phyloP scores from a whole-genome alignment of 2,888 invertebrate species.

The Odontocolon sp. region DNA sequence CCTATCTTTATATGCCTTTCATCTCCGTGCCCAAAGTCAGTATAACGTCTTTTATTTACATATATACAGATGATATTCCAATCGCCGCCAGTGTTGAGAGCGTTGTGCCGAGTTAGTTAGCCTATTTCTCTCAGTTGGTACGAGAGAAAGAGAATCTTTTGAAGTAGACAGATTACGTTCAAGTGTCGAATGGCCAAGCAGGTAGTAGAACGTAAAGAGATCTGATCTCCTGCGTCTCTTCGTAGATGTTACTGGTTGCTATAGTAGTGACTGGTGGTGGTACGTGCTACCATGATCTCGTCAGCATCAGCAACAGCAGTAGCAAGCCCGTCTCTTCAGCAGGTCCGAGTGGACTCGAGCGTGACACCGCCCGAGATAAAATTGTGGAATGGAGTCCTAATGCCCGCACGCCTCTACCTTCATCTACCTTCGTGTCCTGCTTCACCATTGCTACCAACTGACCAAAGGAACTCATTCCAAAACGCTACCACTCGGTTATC shows the following conservation, averaged over 20 bases:
- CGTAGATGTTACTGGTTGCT: slow-evolving; percentile 36
- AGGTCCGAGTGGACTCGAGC: slow-evolving; percentile 59
- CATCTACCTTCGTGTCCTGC: slow-evolving; percentile 15
- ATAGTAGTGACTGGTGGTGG: slow-evolving; percentile 9
- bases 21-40: slow-evolving; percentile 2
- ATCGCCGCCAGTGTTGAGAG: slow-evolving; percentile 47
- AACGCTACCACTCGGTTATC: slow-evolving; percentile 34
- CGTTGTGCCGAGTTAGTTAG: slow-evolving; percentile 53
- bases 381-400: slow-evolving; percentile 60
- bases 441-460: background rate
- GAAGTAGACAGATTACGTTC: slow-evolving; percentile 33
- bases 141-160: slow-evolving; percentile 44
- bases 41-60: slow-evolving; percentile 8
- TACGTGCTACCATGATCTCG: slow-evolving; percentile 40
- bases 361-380: slow-evolving; percentile 64
- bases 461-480: slow-evolving; percentile 29
- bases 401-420: slow-evolving; percentile 40
- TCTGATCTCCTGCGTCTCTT: slow-evolving; percentile 50
- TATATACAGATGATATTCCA: slow-evolving; percentile 53
- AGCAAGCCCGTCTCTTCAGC: slow-evolving; percentile 42
- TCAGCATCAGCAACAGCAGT: slow-evolving; percentile 31
- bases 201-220: slow-evolving; percentile 56
- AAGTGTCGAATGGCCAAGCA: slow-evolving; percentile 55
- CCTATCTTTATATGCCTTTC: background rate
- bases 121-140: slow-evolving; percentile 51